Evolutionary conservation across 2,113 vertebrate genomes (phyloP), one percentile per base, ranked within the genome.

Genomic region (Dipodomys ordii): DNA sequence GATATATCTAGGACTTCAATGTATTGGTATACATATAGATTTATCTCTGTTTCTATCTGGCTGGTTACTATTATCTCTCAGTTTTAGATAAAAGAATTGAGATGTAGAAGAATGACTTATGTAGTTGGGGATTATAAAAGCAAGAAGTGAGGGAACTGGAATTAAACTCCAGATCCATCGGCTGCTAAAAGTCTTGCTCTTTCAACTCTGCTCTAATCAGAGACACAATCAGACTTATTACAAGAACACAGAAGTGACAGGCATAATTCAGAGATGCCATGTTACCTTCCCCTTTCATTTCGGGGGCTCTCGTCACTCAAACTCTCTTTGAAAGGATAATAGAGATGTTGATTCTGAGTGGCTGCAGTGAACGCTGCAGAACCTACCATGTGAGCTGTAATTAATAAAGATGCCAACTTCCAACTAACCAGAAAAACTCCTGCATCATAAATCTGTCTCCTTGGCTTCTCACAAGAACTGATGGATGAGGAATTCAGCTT

Each of bases 341-440:
- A 95, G 96, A 97, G 95, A 97, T 94, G 94, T 96, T 81, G 95
- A 96, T 97, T 97, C 96, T 80, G 94, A 97, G 97, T 71, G 94
- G 77, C 94, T 95, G 82, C 82, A 22, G 95, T 74, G 95, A 98
- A 94, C 92, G 64, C 93, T 85, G 93, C 87, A 90, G 97, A 97
- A 85, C 78, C 53, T 13, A 97, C 97, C 28, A 32, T 87, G 94
- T 96, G 96, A 97, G 97, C 98, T 96, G 93, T 98, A 98, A 98
- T 98, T 98, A 98, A 98, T 98, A 88, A 97, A 97, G 98, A 98
- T 98, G 98, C 98, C 98, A 98, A 97, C 95, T 98, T 97, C 97
- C 98, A 98, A 97, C 98, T 98, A 98, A 97, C 98, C 98, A 98
- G 98, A 97, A 97, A 98, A 98, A 98, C 97, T 97, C 96, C 84